A percentile compares a stretch with the other conserved stretches of the same genome.
phyloP scores from a whole-genome alignment of 1,140 invertebrate species.

The Drosophila takahashii region DNA sequence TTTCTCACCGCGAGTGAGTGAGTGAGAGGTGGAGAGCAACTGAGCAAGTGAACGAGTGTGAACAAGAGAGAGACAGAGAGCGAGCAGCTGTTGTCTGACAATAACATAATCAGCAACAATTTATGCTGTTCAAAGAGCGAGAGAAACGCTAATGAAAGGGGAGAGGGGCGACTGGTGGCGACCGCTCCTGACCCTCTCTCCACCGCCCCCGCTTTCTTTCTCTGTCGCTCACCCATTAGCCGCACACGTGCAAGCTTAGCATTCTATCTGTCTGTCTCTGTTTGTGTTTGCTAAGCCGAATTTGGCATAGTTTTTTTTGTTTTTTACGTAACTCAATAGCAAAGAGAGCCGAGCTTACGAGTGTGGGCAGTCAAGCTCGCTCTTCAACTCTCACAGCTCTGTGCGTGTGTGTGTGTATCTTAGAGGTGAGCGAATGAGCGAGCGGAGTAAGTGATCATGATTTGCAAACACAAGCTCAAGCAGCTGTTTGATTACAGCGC shows the following conservation, averaged over 20 bases:
- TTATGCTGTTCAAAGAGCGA: slow-evolving; percentile 56
- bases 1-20: slow-evolving; percentile 17
- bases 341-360: slow-evolving; percentile 53
- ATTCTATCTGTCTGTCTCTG: slow-evolving; percentile 50
- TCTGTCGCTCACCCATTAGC: slow-evolving; percentile 15
- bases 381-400: neutral
- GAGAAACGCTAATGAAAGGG: slow-evolving; percentile 46
- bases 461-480: slow-evolving; percentile 56
- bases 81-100: slow-evolving; percentile 67
- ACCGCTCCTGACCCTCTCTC: neutral
- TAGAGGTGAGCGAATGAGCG: slow-evolving; percentile 11
- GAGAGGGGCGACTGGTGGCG: neutral
- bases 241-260: slow-evolving; percentile 55
- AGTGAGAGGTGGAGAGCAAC: slow-evolving; percentile 6
- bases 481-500: slow-evolving; percentile 65
- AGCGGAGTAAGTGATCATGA: slow-evolving; percentile 53
- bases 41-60: slow-evolving; percentile 17
- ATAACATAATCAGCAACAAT: slow-evolving; percentile 76
- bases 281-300: slow-evolving; percentile 58
- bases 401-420: slow-evolving; percentile 12
- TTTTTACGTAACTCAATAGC: slow-evolving; percentile 66
- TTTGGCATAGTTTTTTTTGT: slow-evolving; percentile 77
- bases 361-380: slow-evolving; percentile 36
- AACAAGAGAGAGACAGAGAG: neutral
- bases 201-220: neutral